phyloP scores from a whole-genome alignment of 2,113 vertebrate genomes.

The Vidua chalybeata region DNA sequence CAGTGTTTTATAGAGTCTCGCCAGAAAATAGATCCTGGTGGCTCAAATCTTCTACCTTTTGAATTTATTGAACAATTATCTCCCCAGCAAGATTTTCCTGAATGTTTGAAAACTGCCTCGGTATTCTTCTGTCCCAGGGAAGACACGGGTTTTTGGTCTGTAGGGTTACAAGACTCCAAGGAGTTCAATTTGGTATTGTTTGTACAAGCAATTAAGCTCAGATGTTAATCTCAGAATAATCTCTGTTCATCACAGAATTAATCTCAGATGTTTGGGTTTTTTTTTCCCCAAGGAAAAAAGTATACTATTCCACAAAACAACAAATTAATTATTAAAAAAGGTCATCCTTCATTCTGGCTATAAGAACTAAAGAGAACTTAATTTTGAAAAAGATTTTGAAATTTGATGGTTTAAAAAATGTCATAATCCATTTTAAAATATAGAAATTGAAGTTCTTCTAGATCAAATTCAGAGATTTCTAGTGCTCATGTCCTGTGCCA shows the following conservation, averaged over 20 bases:
- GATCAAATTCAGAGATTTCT: neutral
- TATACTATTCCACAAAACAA: neutral
- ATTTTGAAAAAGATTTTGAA: neutral
- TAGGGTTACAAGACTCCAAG: neutral
- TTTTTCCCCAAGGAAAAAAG: neutral
- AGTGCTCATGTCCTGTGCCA: neutral
- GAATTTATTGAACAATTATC: neutral
- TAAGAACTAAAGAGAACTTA: neutral
- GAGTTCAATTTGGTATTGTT: neutral
- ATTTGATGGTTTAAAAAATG: neutral
- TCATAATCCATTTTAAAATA: neutral
- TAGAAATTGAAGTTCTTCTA: neutral
- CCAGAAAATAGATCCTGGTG: neutral
- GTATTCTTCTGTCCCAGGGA: neutral
- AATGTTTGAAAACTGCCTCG: neutral
- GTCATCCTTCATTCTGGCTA: neutral
- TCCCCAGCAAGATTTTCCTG: neutral
- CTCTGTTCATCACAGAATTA: neutral
- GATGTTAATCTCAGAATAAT: neutral
- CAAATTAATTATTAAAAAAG: neutral
- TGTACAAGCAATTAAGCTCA: neutral
- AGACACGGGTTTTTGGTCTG: neutral
- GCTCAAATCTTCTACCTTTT: neutral
- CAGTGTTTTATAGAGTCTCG: neutral
- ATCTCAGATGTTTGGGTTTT: neutral